Base-by-base conservation (phyloP, 1,140 invertebrate genomes). In the Eriosoma lanigerum region DNA sequence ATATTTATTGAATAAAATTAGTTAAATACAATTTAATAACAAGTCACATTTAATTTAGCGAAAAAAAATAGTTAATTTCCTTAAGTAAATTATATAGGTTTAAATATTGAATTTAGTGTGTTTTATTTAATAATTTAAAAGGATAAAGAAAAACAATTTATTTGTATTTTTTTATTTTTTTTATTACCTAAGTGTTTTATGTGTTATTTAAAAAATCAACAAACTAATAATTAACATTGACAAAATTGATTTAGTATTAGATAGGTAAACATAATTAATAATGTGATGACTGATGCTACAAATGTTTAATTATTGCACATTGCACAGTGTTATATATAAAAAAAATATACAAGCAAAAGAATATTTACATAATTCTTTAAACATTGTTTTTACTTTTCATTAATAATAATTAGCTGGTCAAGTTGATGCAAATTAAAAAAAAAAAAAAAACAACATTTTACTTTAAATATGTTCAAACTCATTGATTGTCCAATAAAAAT, bases 401-500 rank as follows among this genome's bases (percentile, higher is more conserved):
- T 72, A 52, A 52, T 52, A 26, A 26, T 8, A 52, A 72, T 72
- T 52, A 72, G 26, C 46, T 72, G 68, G 48, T n/a, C 48, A 72
- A 72, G 68, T 72, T 48, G 4, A 72, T 72, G 48, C 68, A 72
- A 72, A 72, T 52, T 26, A 72, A 72, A 72, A 12, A 4, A 2
- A n/a, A 52, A 50, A 72, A 29, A 12, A 29, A 50, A 10, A 29
- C 13, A 72, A 32, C 32, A 17, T 5, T 52, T 29, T n/a, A 32
- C 1, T 52, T 72, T n/a, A 32, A 72, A 52, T 50, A 29, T 50
- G 46, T 72, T 72, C 68, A 50, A 72, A 72, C 15, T 52, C 29
- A 29, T n/a, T 72, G 68, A 72, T 72, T 72, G 68, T 72, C 68
- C 68, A 32, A 72, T 72, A 72, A 72, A 72, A 72, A 72, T 50